phyloP scores from a whole-genome alignment of 1,140 invertebrate species.

The Onthophagus taurus region DNA sequence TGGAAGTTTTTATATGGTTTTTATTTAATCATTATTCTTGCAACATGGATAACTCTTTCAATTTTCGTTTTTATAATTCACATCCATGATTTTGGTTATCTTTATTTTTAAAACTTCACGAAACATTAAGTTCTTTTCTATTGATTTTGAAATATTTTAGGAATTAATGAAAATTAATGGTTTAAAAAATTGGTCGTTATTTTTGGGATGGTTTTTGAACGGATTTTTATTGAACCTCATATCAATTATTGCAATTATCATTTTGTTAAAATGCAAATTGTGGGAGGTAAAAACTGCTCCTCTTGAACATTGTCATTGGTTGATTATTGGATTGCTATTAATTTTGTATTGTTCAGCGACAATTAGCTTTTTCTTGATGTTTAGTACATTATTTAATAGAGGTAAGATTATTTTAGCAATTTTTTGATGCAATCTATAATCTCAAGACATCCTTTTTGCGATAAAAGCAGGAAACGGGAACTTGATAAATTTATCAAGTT shows the following conservation, averaged over 20 bases:
- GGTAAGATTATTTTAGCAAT: no score
- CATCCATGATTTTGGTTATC: no score
- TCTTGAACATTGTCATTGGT: conserved; percentile 37
- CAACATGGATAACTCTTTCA: no score
- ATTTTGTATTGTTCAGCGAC: conserved; percentile 40
- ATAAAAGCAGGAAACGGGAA: background rate
- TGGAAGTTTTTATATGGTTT: no score
- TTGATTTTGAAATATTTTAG: no score
- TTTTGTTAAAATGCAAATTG: conserved; percentile 35
- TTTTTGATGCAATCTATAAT: no score
- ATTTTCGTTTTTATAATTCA: no score
- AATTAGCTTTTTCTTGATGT: conserved; percentile 39
- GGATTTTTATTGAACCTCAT: conserved; percentile 45
- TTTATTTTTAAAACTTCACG: no score
- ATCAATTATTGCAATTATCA: conserved; percentile 40
- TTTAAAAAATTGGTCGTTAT: conserved; percentile 51
- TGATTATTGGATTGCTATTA: conserved; percentile 43
- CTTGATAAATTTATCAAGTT: background rate
- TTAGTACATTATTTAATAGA: conserved; percentile 45
- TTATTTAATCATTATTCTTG: no score
- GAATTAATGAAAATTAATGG: conserved; percentile 67
- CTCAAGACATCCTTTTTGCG: background rate
- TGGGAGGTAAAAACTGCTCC: conserved; percentile 33
- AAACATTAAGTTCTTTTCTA: no score
- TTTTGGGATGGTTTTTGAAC: conserved; percentile 54